These are phyloP conservation scores for Leptestheria dahalacensis DNA, from an alignment of 1,140 invertebrate genomes.

Conservation along the genomic window DNA sequence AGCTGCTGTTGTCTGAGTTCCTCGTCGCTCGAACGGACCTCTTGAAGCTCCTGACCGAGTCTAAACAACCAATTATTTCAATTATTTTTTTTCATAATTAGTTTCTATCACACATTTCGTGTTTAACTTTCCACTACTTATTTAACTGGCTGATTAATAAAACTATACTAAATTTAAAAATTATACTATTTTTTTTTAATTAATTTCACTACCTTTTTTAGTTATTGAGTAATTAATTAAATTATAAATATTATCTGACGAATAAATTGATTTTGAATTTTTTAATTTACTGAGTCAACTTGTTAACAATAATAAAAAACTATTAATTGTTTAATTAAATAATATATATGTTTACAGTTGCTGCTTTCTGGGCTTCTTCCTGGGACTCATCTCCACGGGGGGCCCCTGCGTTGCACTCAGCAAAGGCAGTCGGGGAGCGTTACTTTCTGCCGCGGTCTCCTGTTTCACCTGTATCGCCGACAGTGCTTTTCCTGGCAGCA, in stretches of 20 bases:
- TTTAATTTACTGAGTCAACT: too few species aligned
- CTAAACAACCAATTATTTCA: too few species aligned
- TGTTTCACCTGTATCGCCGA: constrained; percentile 9
- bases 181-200: too few species aligned
- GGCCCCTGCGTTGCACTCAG: constrained; percentile 14
- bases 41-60: constrained; percentile 45
- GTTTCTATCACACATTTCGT: too few species aligned
- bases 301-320: constrained; percentile 7
- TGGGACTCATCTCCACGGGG: constrained; percentile 44
- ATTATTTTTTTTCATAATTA: too few species aligned
- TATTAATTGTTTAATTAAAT: constrained; percentile 6
- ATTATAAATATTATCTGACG: too few species aligned
- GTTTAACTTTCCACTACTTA: too few species aligned
- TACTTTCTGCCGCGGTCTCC: constrained; percentile 12
- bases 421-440: constrained; percentile 18
- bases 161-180: too few species aligned
- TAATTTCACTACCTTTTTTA: too few species aligned
- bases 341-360: constrained; percentile 37
- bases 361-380: constrained; percentile 63
- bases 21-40: constrained; percentile 41
- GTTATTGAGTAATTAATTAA: too few species aligned
- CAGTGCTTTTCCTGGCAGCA: constrained; percentile 15
- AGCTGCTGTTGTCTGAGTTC: constrained; percentile 33
- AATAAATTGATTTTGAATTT: too few species aligned
- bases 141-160: too few species aligned